These are phyloP conservation scores for Morelia viridis DNA, from an alignment of 2,797 vertebrate genomes.

Conservation along the genomic window DNA sequence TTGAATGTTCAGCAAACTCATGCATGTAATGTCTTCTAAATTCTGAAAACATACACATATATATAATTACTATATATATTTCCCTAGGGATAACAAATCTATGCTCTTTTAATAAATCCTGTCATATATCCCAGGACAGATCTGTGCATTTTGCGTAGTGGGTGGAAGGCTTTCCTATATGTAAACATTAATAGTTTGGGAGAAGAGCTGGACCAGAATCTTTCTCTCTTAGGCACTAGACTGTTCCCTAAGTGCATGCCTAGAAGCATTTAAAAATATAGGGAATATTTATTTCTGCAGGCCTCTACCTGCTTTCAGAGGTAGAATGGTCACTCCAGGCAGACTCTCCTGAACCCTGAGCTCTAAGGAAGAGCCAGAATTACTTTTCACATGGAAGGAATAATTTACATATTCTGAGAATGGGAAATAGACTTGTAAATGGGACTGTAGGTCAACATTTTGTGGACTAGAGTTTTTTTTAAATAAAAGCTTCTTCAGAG, in stretches of 20 bases:
- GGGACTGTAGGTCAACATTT: not conserved
- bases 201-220: not conserved
- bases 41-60: too few relatives aligned
- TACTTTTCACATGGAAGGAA: not conserved
- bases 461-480: not conserved
- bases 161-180: not conserved
- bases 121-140: not conserved
- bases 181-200: not conserved
- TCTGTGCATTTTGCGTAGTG: not conserved
- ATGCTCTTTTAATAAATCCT: not conserved
- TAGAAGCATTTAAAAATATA: not conserved
- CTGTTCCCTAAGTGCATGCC: not conserved
- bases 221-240: not conserved
- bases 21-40: too few relatives aligned
- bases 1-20: too few relatives aligned
- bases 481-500: not conserved
- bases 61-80: too few relatives aligned
- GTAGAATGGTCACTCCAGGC: not conserved
- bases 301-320: not conserved
- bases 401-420: not conserved
- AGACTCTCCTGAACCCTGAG: not conserved
- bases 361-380: not conserved
- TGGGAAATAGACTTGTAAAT: not conserved
- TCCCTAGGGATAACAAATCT: not conserved
- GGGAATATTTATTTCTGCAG: not conserved